These are phyloP conservation scores for Xylocampa areola DNA, from an alignment of 2,888 invertebrate genomes.

Conservation along the genomic window DNA sequence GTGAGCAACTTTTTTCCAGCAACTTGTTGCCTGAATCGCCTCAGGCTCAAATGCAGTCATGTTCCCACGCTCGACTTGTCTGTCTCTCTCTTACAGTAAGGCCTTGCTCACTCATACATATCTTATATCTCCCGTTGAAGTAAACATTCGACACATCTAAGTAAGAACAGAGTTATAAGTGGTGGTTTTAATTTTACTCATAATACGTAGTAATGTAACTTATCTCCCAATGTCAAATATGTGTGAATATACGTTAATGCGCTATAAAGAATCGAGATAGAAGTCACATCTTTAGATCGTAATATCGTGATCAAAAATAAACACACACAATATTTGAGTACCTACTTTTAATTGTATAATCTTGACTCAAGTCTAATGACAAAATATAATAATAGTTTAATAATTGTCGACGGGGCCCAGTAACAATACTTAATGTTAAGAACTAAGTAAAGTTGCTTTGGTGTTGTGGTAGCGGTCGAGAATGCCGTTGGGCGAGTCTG, in stretches of 20 bases:
- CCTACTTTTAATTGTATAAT: too few species aligned
- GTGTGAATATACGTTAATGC: neutral
- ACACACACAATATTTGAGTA: too few species aligned
- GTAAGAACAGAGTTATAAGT: conserved; percentile 7
- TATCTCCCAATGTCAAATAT: neutral
- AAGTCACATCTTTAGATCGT: too few species aligned
- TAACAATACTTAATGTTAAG: conserved; percentile 37
- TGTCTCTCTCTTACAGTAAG: conserved; percentile 58
- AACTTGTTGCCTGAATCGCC: conserved; percentile 71
- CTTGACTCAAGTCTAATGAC: neutral
- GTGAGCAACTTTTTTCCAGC: conserved; percentile 69
- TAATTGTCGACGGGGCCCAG: neutral
- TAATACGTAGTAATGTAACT: conserved; percentile 1
- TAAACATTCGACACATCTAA: conserved; percentile 39
- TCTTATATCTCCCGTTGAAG: conserved; percentile 44
- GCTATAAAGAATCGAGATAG: too few species aligned
- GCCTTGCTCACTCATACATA: conserved; percentile 49
- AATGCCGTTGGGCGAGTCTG: conserved; percentile 82
- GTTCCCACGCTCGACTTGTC: conserved; percentile 78
- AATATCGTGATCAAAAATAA: too few species aligned
- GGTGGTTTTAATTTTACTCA: conserved; percentile 3
- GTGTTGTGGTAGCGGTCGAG: conserved; percentile 68
- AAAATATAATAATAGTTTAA: neutral
- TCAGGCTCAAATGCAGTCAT: conserved; percentile 68
- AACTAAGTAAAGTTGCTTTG: conserved; percentile 30